A percentile compares a stretch with the other conserved stretches of the same genome.
Evolutionary conservation across 2,113 vertebrate genomes (phyloP).

Genomic region (chimpanzee (Pan troglodytes)): NHGRI_mPanTro3-v2.1_pri NC_072402.2:101500001-101500500

Average conservation of each 20-base stretch:
- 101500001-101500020: background rate
- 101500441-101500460: background rate
- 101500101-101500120: constrained; percentile 4
- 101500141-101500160: constrained; percentile 37
- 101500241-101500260: background rate
- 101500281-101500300: constrained; percentile 6
- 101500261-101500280: constrained; percentile 15
- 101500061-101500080: background rate
- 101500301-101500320: background rate
- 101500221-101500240: constrained; percentile 46
- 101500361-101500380: background rate
- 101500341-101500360: background rate
- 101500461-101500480: background rate
- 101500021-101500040: background rate
- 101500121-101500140: background rate
- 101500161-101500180: background rate
- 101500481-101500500: background rate
- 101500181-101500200: background rate
- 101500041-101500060: background rate
- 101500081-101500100: background rate
- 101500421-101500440: background rate
- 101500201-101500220: background rate
- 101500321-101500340: constrained; percentile 6
- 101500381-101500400: background rate
- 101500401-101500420: background rate